Evolutionary conservation across 2,888 invertebrate genomes (phyloP), one percentile per base, ranked within the genome.

Genomic region (Agrenia bidenticulata): DNA sequence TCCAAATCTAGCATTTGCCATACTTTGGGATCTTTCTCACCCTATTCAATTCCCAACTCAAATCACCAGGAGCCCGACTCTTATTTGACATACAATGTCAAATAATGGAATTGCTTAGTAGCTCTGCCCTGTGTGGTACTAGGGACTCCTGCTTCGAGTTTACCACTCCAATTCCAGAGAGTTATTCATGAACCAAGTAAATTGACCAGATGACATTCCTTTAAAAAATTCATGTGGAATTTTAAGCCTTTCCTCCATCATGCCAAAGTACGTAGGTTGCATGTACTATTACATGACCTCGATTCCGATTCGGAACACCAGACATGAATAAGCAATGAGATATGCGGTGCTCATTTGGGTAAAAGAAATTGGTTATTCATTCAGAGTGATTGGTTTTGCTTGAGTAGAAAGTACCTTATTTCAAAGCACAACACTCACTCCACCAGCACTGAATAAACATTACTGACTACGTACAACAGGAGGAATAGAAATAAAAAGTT

Each of bases 81-180:
- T 58, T 41, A 58, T 58, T 58, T 58, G 57, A 58, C 57, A 58
- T 58, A 39, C 45, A 41, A 58, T 58, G 57, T 58, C 57, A 58
- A 58, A 58, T 58, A 42, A 58, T 42, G 45, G 45, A 42, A 58
- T 58, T 58, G 57, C 41, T 42, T 41, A 42, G 42, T 39, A 45
- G 24, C 45, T 41, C 23, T 58, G 41, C 56, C 2, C 23, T 19
- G 19, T 21, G 57, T 15, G 45, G n/a, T 57, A 39, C 26, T 15
- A 23, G n/a, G 21, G 37, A 15, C n/a, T 26, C 21, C 23, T 11
- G 13, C 23, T 23, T 42, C 39, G 17, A 19, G 9, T 45, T 41
- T 7, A 23, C 57, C 24, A 37, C 17, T 24, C 42, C 45, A 45
- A 58, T 42, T 58, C 45, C 4, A 32, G 4, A 11, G 11, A 32